These are phyloP conservation scores for Melanotaenia trifasciata DNA, from an alignment of 2,797 vertebrate species.

Conservation along the genomic window DNA sequence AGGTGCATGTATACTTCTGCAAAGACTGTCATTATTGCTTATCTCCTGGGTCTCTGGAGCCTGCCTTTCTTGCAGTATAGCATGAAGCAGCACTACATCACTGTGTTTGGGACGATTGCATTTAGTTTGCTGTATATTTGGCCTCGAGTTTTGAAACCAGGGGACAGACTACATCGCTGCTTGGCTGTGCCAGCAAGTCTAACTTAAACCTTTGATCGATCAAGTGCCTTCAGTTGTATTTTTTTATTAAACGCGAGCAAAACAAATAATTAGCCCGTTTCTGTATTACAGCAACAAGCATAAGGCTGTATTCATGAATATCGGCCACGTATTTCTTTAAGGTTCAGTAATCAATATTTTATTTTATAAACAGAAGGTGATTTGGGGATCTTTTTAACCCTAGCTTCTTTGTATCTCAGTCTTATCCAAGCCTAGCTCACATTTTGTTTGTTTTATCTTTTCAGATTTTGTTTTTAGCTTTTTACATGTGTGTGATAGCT, in stretches of 20 bases:
- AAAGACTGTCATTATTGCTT: constrained; percentile 36
- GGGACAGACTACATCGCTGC: constrained; percentile 79
- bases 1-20: constrained; percentile 47
- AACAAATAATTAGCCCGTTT: constrained; percentile 70
- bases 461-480: constrained; percentile 72
- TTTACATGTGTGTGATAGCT: constrained; percentile 73
- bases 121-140: constrained; percentile 70
- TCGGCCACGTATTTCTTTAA: constrained; percentile 63
- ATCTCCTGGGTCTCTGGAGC: constrained; percentile 50
- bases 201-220: constrained; percentile 82
- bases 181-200: constrained; percentile 87
- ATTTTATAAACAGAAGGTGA: constrained; percentile 83
- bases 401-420: constrained; percentile 86
- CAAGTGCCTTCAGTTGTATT: constrained; percentile 85
- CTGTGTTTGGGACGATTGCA: constrained; percentile 64
- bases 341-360: constrained; percentile 76
- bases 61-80: constrained; percentile 53
- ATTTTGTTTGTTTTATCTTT: constrained; percentile 81
- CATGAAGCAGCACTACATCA: constrained; percentile 43
- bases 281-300: constrained; percentile 61
- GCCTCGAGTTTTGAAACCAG: constrained; percentile 47
- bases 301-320: constrained; percentile 54
- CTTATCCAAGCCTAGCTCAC: constrained; percentile 90
- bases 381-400: constrained; percentile 79
- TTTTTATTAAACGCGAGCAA: constrained; percentile 69